Evolutionary conservation across 2,797 vertebrate genomes (phyloP).

Genomic region (Parauchenoglanis ngamensis): DNA sequence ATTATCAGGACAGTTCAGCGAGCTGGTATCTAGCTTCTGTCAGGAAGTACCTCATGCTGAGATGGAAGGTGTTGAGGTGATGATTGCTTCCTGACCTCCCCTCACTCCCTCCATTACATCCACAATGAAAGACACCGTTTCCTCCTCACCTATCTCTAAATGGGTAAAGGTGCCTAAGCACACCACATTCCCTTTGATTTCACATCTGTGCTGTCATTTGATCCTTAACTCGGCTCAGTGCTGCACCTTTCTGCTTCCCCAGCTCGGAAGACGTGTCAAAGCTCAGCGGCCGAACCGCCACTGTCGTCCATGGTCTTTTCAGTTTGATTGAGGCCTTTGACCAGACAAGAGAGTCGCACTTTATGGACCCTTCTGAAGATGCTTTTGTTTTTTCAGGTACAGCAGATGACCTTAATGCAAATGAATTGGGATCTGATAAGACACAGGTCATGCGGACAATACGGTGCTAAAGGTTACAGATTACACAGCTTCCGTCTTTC

Average conservation of each 20-base stretch:
- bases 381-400: constrained; percentile 47
- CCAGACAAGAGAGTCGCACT: constrained; percentile 53
- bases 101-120: constrained; percentile 71
- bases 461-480: constrained; percentile 37
- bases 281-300: constrained; percentile 46
- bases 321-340: constrained; percentile 67
- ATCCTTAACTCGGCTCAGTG: constrained; percentile 70
- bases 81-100: constrained; percentile 79
- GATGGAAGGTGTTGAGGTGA: constrained; percentile 72
- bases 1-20: constrained; percentile 40
- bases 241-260: constrained; percentile 40
- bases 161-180: constrained; percentile 70
- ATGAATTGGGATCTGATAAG: constrained; percentile 46
- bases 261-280: constrained; percentile 61
- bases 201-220: constrained; percentile 73
- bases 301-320: constrained; percentile 61
- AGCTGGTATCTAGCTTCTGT: constrained; percentile 54
- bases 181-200: constrained; percentile 72
- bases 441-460: constrained; percentile 24
- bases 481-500: constrained; percentile 1
- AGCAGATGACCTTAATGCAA: constrained; percentile 59
- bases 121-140: constrained; percentile 72
- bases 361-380: constrained; percentile 61
- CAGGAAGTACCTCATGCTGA: constrained; percentile 66
- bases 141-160: constrained; percentile 71